A percentile compares a stretch with the other conserved stretches of the same genome.
phyloP scores from a whole-genome alignment of 2,797 vertebrate genomes.

The Orestias chungarensis region DNA sequence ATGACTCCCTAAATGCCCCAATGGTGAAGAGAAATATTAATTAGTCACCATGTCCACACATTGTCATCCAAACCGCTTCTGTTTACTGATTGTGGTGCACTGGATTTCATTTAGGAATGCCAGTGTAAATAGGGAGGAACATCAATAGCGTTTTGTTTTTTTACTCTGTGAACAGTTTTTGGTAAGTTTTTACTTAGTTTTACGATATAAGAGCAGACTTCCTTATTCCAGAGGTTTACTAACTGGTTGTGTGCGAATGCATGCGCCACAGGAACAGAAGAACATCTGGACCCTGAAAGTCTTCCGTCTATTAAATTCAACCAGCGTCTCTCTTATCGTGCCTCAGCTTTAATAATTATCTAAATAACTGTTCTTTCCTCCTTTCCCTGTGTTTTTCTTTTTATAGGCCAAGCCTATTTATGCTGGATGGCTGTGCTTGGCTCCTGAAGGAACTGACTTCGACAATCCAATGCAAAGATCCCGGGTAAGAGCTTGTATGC shows the following conservation, averaged over 20 bases:
- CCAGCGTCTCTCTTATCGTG: slow-evolving; percentile 8
- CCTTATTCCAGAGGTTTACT: neutral
- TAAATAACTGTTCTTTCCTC: slow-evolving; percentile 57
- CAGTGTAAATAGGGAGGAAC: neutral
- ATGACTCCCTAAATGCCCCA: no score
- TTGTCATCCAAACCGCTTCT: neutral
- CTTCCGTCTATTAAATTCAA: slow-evolving; percentile 10
- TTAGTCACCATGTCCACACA: neutral
- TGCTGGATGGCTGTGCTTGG: slow-evolving; percentile 87
- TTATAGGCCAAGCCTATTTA: slow-evolving; percentile 86
- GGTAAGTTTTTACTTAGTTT: no score
- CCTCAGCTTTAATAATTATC: slow-evolving; percentile 70
- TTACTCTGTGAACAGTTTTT: neutral
- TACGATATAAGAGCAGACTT: no score
- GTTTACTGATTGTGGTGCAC: no score
- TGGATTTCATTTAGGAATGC: neutral
- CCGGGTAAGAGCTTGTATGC: slow-evolving; percentile 72
- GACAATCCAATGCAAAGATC: slow-evolving; percentile 88
- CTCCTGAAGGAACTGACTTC: slow-evolving; percentile 87
- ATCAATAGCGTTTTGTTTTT: neutral
- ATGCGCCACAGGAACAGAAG: slow-evolving; percentile 31
- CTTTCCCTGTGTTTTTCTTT: slow-evolving; percentile 42
- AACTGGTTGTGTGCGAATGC: slow-evolving; percentile 38
- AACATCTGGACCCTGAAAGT: slow-evolving; percentile 67
- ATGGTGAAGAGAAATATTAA: neutral